These are phyloP conservation scores for Mirza zaza DNA, from an alignment of 2,113 vertebrate species.

Conservation along the genomic window DNA sequence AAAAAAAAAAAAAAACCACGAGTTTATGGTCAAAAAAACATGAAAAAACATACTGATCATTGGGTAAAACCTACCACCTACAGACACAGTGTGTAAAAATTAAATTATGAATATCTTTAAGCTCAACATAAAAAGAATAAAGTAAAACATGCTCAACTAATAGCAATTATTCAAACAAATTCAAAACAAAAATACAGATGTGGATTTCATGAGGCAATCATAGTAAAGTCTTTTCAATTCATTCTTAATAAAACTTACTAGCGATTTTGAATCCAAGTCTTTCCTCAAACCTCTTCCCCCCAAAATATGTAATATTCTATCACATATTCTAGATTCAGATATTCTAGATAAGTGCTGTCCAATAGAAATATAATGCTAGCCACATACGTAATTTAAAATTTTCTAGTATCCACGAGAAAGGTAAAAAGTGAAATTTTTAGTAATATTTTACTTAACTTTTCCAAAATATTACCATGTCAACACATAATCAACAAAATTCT, in stretches of 20 bases:
- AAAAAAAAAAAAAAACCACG: too few relatives aligned
- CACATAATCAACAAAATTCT: background rate
- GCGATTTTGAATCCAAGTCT: background rate
- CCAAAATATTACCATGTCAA: background rate
- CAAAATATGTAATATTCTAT: background rate
- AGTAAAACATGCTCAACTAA: background rate
- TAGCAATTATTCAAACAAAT: background rate
- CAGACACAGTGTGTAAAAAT: background rate
- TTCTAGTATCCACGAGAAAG: background rate
- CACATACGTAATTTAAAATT: background rate
- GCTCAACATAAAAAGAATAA: background rate
- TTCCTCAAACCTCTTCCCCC: background rate
- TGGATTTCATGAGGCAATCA: background rate
- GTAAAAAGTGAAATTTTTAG: conserved; percentile 11
- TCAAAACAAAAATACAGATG: background rate
- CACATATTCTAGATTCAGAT: background rate
- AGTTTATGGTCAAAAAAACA: background rate
- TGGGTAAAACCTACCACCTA: background rate
- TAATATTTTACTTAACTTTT: conserved; percentile 11
- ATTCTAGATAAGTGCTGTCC: background rate
- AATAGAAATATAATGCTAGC: background rate
- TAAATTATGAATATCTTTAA: background rate
- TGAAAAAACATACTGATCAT: background rate
- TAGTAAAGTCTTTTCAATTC: conserved; percentile 13
- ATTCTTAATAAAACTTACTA: background rate